phyloP scores from a whole-genome alignment of 2,888 invertebrate species.

The Phoenoteleia sp. region DNA sequence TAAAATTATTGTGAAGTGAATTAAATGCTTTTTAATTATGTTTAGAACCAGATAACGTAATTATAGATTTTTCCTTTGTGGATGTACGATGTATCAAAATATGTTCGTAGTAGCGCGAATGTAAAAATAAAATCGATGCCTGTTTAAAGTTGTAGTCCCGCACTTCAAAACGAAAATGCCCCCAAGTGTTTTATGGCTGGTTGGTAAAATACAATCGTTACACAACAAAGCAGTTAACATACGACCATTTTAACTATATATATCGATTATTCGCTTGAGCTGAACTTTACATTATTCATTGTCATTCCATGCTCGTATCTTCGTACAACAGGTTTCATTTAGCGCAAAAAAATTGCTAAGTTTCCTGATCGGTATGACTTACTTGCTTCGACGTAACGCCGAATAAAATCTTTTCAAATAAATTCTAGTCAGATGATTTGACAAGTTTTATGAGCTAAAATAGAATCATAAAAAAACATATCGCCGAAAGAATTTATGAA shows the following conservation, averaged over 20 bases:
- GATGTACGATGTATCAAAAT: not conserved
- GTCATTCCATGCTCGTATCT: constrained; percentile 60
- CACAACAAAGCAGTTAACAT: constrained; percentile 61
- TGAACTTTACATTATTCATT: constrained; percentile 81
- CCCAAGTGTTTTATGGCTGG: constrained; percentile 73
- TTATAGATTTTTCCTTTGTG: not conserved
- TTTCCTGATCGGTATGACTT: constrained; percentile 12
- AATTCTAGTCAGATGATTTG: not conserved
- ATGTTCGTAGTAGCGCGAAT: not conserved
- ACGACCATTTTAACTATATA: constrained; percentile 72
- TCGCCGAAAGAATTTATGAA: too few relatives aligned
- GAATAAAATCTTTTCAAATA: constrained; percentile 3
- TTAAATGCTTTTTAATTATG: too few relatives aligned
- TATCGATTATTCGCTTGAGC: constrained; percentile 82
- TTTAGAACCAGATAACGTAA: not conserved
- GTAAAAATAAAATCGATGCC: constrained; percentile 40
- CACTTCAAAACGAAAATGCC: constrained; percentile 68
- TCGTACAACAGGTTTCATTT: constrained; percentile 21
- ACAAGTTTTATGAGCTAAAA: too few relatives aligned
- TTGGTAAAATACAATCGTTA: constrained; percentile 74
- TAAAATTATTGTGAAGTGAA: too few relatives aligned
- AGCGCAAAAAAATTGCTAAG: constrained; percentile 18
- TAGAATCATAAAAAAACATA: too few relatives aligned
- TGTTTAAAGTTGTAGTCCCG: constrained; percentile 38
- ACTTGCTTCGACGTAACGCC: not conserved